Evolutionary conservation across 2,113 vertebrate genomes (phyloP).

Genomic region (Mixornis gularis): DNA sequence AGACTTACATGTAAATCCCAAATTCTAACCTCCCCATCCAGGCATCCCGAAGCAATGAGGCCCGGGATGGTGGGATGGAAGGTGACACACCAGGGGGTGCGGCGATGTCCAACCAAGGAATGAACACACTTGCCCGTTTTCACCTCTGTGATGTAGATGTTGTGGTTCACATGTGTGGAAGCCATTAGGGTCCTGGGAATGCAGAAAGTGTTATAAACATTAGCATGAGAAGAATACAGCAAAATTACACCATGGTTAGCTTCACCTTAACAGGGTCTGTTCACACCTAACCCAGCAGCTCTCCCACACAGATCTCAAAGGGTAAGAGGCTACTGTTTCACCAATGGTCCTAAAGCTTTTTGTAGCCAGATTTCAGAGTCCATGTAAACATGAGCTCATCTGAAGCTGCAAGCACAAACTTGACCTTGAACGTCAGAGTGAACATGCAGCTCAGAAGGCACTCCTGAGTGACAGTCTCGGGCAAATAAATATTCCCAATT

Average conservation of each 20-base stretch:
- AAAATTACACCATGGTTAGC: background rate
- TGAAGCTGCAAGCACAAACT: background rate
- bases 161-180: slow-evolving; percentile 99
- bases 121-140: slow-evolving; percentile 97
- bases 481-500: background rate
- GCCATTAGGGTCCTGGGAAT: slow-evolving; percentile 89
- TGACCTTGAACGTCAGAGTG: background rate
- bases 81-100: slow-evolving; percentile 98
- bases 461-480: background rate
- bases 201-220: background rate
- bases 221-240: background rate
- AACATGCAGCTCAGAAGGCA: slow-evolving; percentile 2
- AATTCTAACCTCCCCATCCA: slow-evolving; percentile 97
- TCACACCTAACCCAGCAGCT: background rate
- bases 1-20: slow-evolving; percentile 97
- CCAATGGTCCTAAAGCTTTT: background rate
- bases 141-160: slow-evolving; percentile 99
- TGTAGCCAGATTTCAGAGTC: background rate
- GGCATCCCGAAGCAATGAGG: slow-evolving; percentile 95
- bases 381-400: background rate
- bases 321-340: background rate
- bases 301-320: background rate
- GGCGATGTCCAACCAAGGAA: slow-evolving; percentile 94
- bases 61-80: slow-evolving; percentile 98
- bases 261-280: background rate